Evolutionary conservation across 2,888 invertebrate genomes (phyloP).

Genomic region (Lacanobia oleracea): DNA sequence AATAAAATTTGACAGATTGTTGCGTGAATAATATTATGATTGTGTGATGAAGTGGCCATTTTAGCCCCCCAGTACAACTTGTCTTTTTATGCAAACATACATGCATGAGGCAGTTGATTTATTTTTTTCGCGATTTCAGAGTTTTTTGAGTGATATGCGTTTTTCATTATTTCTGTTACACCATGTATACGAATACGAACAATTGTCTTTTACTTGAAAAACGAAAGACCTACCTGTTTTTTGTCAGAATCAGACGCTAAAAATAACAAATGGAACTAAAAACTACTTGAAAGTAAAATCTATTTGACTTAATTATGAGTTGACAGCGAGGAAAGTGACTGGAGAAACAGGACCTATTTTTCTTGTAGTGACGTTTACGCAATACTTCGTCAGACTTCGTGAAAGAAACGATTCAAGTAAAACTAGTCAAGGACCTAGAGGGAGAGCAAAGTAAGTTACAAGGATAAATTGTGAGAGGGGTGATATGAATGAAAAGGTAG

Average conservation of each 20-base stretch:
- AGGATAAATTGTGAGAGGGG: neutral
- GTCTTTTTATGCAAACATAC: too few relatives aligned
- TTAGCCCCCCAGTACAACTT: too few relatives aligned
- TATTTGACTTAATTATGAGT: neutral
- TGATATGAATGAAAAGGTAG: slow-evolving; percentile 14
- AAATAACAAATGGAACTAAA: slow-evolving; percentile 1
- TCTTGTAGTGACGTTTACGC: neutral
- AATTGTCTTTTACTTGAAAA: neutral
- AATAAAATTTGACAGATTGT: too few relatives aligned
- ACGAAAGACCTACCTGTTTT: neutral
- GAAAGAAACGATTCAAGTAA: neutral
- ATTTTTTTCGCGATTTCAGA: too few relatives aligned
- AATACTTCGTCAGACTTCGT: slow-evolving; percentile 2
- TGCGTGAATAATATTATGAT: too few relatives aligned
- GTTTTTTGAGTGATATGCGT: too few relatives aligned
- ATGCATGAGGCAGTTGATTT: too few relatives aligned
- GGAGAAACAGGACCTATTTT: neutral
- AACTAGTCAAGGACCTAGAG: neutral
- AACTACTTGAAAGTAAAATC: neutral
- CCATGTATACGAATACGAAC: too few relatives aligned
- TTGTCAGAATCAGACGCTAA: neutral
- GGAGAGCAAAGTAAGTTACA: slow-evolving; percentile 1
- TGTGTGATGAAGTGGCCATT: too few relatives aligned
- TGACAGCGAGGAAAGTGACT: neutral
- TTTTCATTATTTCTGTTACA: too few relatives aligned